A percentile compares a stretch with the other conserved stretches of the same genome.
These are phyloP conservation scores for Ptychoptera contaminata DNA, from an alignment of 2,888 invertebrate genomes.

Conservation along the genomic window DNA sequence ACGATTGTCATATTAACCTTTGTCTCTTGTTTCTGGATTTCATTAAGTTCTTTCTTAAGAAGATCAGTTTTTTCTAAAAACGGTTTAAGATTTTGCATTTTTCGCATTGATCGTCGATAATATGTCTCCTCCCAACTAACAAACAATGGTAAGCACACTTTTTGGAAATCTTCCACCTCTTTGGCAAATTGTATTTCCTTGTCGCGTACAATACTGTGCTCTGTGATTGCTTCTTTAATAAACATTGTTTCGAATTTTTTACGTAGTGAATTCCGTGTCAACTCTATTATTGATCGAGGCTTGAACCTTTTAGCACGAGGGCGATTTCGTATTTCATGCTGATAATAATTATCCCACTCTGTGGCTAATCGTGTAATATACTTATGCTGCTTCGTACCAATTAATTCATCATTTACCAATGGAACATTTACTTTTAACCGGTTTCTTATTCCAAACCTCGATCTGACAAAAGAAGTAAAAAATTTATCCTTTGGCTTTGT, in stretches of 20 bases:
- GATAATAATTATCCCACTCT: conserved; percentile 27
- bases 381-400: conserved; percentile 17
- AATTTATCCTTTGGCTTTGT: conserved; percentile 20
- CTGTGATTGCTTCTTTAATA: conserved; percentile 14
- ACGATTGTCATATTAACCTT: conserved; percentile 27
- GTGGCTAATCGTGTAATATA: conserved; percentile 21
- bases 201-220: conserved; percentile 23
- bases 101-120: conserved; percentile 12
- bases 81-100: conserved; percentile 14
- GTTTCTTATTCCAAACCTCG: conserved; percentile 21
- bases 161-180: conserved; percentile 18
- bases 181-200: conserved; percentile 23
- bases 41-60: conserved; percentile 17
- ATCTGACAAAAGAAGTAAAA: conserved; percentile 23
- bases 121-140: conserved; percentile 26
- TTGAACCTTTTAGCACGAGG: conserved; percentile 21
- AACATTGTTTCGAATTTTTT: conserved; percentile 25
- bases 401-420: conserved; percentile 16
- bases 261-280: conserved; percentile 22
- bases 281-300: conserved; percentile 19
- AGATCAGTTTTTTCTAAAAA: conserved; percentile 23
- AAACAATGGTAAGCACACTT: conserved; percentile 21
- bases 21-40: conserved; percentile 17
- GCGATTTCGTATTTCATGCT: conserved; percentile 22
- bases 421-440: conserved; percentile 21